phyloP scores from a whole-genome alignment of 2,797 vertebrate genomes.

The Coracias cyanogaster region DNA sequence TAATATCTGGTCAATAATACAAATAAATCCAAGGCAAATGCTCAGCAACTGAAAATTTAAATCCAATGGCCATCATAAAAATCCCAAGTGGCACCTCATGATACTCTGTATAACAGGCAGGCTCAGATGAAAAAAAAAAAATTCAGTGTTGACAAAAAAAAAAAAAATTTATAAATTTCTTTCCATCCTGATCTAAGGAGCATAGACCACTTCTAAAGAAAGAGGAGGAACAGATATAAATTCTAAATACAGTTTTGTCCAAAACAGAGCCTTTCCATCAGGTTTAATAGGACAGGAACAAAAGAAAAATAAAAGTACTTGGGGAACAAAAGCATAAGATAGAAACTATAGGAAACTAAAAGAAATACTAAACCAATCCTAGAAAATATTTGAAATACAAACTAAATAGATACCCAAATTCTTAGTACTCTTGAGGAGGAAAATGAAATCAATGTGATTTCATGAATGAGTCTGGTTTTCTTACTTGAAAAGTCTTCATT shows the following conservation, averaged over 20 bases:
- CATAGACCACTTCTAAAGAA: neutral
- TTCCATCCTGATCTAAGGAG: neutral
- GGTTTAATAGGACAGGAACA: neutral
- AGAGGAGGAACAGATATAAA: neutral
- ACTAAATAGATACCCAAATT: neutral
- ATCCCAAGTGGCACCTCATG: neutral
- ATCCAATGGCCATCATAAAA: neutral
- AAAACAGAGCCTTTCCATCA: neutral
- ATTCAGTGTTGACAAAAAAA: neutral
- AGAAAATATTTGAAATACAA: neutral
- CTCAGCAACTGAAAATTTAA: neutral
- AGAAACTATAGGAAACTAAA: neutral
- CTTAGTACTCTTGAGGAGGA: neutral
- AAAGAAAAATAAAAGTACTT: too few species aligned
- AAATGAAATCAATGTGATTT: neutral
- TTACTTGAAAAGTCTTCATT: neutral
- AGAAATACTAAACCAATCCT: neutral
- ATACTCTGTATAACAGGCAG: neutral
- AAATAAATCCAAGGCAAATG: neutral
- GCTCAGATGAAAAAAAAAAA: neutral
- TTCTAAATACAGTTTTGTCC: neutral
- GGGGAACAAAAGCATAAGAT: neutral
- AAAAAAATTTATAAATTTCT: neutral
- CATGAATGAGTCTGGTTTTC: neutral
- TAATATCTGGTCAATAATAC: neutral